Base-by-base conservation (phyloP, 1,140 invertebrate genomes). In the Sogatella furcifera region DNA sequence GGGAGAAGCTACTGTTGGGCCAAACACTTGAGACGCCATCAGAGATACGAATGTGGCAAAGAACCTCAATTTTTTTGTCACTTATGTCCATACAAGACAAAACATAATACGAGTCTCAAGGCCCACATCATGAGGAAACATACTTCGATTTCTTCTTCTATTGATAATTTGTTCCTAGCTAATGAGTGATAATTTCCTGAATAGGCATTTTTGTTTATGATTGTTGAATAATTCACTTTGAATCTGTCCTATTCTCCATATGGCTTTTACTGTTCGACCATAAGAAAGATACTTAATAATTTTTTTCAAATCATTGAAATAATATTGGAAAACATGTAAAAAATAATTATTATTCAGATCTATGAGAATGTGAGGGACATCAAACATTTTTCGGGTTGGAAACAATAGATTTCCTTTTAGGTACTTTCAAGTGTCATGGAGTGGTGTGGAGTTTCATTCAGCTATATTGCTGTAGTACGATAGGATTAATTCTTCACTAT, bases 21-120 rank as follows among this genome's bases (percentile, higher is more conserved):
- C 22, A 73, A 77, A 54, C 78, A 76, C 61, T 62, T 81, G 14
- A 71, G 71, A 38, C 71, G 78, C n/a, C 79, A 81, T 62, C 69
- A 76, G 56, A 71, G 77, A 13, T 77, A 79, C 14, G 78, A 80
- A 54, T 77, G 76, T 57, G 74, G 76, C 2, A 70, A 74, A 24
- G 69, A 69, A 19, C 73, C 74, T 3, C 69, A 46, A 44, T 66
- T 80, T 65, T 75, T 71, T 15, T 81, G 79, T 55, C 63, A 65
- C 5, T 28, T 60, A 43, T 67, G 64, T 54, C 59, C 59, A 1
- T 62, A 63, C 38, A 57, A 57, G 13, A 60, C 59, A 9, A 73
- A 74, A 58, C 71, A 71, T 24, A 72, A 72, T 55, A 64, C 64
- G 17, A 68, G 66, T 59, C 57, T 73, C 14, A 67, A 67, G 63